These are phyloP conservation scores for Alouatta palliata DNA, from an alignment of 2,113 vertebrate genomes.

Conservation along the genomic window DNA sequence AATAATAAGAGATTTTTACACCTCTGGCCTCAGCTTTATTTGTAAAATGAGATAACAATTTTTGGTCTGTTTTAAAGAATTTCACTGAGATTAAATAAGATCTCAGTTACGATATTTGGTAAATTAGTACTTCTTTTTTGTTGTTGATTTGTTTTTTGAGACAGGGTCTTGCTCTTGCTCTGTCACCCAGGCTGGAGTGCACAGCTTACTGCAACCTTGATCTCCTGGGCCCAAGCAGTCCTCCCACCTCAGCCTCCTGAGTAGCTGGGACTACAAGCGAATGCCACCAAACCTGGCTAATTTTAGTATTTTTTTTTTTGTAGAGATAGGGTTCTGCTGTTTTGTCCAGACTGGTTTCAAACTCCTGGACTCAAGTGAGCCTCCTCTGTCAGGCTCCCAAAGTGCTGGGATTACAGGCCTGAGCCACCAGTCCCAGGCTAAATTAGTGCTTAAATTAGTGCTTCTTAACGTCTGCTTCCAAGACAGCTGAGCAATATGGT, in stretches of 20 bases:
- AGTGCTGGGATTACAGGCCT: neutral
- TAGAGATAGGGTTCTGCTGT: neutral
- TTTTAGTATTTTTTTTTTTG: neutral
- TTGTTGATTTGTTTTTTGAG: neutral
- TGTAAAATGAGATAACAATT: neutral
- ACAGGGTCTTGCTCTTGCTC: neutral
- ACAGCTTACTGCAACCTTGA: neutral
- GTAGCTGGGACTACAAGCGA: neutral
- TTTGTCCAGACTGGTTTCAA: neutral
- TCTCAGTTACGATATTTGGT: neutral
- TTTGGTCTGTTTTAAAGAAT: neutral
- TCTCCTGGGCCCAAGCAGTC: neutral
- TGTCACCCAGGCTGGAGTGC: neutral
- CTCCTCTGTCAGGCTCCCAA: neutral
- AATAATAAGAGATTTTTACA: neutral
- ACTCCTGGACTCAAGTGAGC: neutral
- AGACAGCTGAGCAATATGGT: neutral
- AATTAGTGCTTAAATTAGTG: neutral
- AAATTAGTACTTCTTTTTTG: neutral
- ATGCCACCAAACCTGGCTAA: neutral
- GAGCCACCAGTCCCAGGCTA: neutral
- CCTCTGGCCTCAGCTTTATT: neutral
- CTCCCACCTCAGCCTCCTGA: neutral
- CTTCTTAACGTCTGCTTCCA: neutral
- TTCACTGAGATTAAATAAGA: conserved; percentile 27